These are phyloP conservation scores for Mus musculus DNA, from an alignment of 2,113 vertebrate genomes.

Conservation along the genomic window DNA sequence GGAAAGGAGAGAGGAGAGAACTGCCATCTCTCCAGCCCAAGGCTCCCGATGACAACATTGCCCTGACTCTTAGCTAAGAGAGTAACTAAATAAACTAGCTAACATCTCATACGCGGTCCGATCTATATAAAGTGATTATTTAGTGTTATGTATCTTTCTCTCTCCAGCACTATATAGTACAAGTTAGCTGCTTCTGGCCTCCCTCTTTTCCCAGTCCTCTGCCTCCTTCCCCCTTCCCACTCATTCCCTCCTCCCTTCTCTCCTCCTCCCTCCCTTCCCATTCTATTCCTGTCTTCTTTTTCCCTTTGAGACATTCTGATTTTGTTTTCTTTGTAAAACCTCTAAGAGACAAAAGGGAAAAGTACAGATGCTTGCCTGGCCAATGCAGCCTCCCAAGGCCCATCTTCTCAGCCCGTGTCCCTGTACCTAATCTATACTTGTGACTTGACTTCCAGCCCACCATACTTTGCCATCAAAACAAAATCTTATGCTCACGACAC, in stretches of 20 bases:
- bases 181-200: neutral
- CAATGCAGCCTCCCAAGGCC: neutral
- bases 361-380: neutral
- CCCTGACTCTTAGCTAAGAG: neutral
- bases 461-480: neutral
- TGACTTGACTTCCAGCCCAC: constrained; percentile 24
- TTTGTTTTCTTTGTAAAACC: constrained; percentile 38
- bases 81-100: neutral
- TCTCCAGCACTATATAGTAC: neutral
- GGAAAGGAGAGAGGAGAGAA: neutral
- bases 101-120: neutral
- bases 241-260: accelerated
- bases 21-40: neutral
- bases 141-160: neutral
- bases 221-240: too few relatives aligned
- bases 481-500: neutral
- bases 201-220: neutral
- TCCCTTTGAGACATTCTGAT: neutral
- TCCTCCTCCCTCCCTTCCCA: neutral
- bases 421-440: constrained; percentile 7
- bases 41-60: neutral
- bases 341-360: neutral
- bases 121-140: neutral
- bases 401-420: neutral
- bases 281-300: neutral